Conservation (phyloP, 2,888 invertebrate genomes). For the Netelia virgata region DNA sequence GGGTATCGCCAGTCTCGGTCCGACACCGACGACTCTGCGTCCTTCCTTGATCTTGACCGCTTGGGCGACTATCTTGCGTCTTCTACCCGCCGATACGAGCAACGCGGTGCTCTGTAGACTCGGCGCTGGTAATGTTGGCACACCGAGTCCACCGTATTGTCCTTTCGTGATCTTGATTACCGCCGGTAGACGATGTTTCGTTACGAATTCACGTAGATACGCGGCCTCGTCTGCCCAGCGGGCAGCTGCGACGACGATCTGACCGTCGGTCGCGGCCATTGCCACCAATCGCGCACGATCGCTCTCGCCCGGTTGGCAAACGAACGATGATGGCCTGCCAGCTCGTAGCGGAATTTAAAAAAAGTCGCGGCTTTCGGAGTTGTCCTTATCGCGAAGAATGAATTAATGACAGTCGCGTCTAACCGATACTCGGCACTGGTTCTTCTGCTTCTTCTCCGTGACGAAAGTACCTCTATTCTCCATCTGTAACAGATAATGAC, state of each 20-base stretch:
- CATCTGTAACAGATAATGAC: slow-evolving; percentile 78
- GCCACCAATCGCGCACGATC: slow-evolving; percentile 59
- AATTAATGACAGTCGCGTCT: slow-evolving; percentile 30
- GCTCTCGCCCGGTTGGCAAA: slow-evolving; percentile 53
- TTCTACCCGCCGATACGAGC: slow-evolving; percentile 93
- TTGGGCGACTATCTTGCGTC: slow-evolving; percentile 94
- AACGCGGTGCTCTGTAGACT: slow-evolving; percentile 94
- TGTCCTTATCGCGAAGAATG: not conserved
- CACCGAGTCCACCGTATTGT: slow-evolving; percentile 96
- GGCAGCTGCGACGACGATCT: slow-evolving; percentile 94
- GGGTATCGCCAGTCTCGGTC: slow-evolving; percentile 95
- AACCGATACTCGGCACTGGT: slow-evolving; percentile 46
- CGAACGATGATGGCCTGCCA: slow-evolving; percentile 68
- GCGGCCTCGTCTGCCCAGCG: slow-evolving; percentile 91
- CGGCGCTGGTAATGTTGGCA: slow-evolving; percentile 94
- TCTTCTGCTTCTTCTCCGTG: slow-evolving; percentile 69
- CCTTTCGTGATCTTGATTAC: slow-evolving; percentile 97
- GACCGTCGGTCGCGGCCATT: slow-evolving; percentile 96
- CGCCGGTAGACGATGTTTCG: slow-evolving; percentile 91
- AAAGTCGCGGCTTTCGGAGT: not conserved
- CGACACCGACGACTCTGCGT: slow-evolving; percentile 91
- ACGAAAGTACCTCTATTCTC: slow-evolving; percentile 76
- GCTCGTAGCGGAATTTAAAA: slow-evolving; percentile 48
- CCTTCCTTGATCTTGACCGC: slow-evolving; percentile 96
- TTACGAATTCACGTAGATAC: slow-evolving; percentile 91